A percentile compares a stretch with the other conserved stretches of the same genome.
These are phyloP conservation scores for Pseudachorutes palmiensis DNA, from an alignment of 1,140 invertebrate species.

Conservation along the genomic window DNA sequence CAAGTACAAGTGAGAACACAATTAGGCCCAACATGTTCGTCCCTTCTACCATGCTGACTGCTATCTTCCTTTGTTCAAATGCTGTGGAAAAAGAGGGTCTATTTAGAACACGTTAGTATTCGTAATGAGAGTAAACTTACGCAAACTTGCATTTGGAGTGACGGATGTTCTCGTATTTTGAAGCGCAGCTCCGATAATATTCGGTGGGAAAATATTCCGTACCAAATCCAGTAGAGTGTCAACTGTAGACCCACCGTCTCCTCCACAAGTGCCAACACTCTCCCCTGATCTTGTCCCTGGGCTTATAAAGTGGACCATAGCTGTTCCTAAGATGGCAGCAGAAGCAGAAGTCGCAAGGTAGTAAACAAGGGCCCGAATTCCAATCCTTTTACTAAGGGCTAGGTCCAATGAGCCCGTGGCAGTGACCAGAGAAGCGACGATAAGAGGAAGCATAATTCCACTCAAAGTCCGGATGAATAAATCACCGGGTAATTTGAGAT, in stretches of 20 bases:
- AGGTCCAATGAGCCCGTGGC: slow-evolving; percentile 52
- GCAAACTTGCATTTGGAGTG: too few species aligned
- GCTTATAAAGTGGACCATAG: not conserved
- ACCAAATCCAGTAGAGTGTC: not conserved
- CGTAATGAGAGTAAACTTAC: too few species aligned
- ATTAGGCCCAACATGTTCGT: too few species aligned
- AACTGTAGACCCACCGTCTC: not conserved
- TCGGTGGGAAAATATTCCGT: not conserved
- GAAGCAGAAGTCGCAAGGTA: not conserved
- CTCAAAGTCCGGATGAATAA: slow-evolving; percentile 48
- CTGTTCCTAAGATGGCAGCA: not conserved
- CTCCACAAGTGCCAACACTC: not conserved
- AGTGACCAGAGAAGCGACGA: slow-evolving; percentile 53
- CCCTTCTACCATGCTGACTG: too few species aligned
- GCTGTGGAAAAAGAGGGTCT: too few species aligned
- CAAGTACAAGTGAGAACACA: too few species aligned
- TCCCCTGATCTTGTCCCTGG: not conserved
- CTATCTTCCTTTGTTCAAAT: too few species aligned
- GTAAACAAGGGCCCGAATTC: slow-evolving; percentile 34
- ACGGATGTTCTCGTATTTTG: too few species aligned
- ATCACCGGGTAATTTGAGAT: not conserved
- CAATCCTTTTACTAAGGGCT: slow-evolving; percentile 57
- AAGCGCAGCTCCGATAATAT: not conserved
- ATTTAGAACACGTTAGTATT: too few species aligned
- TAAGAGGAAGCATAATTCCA: slow-evolving; percentile 57